These are phyloP conservation scores for Siniperca undulata DNA, from an alignment of 2,797 vertebrate genomes.

Conservation along the genomic window DNA sequence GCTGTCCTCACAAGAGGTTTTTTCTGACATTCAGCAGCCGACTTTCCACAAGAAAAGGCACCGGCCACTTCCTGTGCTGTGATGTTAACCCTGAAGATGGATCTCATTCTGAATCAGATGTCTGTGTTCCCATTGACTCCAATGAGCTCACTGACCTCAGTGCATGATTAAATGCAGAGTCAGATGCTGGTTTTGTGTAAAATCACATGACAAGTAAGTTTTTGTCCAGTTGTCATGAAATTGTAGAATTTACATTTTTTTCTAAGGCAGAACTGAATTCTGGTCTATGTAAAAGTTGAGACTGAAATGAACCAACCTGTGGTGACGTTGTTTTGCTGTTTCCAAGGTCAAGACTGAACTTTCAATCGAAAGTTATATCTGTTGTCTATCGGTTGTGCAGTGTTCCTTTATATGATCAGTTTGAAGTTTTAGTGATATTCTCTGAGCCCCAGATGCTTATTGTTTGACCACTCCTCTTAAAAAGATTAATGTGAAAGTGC, in stretches of 20 bases:
- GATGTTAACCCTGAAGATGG: too few relatives aligned
- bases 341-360: not conserved
- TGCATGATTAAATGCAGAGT: too few relatives aligned
- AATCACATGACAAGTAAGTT: too few relatives aligned
- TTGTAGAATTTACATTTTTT: too few relatives aligned
- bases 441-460: not conserved
- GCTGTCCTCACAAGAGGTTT: not conserved
- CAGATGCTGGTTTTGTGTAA: too few relatives aligned
- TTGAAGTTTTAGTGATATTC: not conserved
- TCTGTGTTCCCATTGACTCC: too few relatives aligned
- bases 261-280: not conserved
- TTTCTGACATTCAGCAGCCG: too few relatives aligned
- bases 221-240: too few relatives aligned
- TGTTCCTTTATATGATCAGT: not conserved
- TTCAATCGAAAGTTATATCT: not conserved
- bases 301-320: not conserved
- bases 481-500: not conserved
- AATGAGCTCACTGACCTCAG: too few relatives aligned
- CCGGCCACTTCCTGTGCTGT: too few relatives aligned
- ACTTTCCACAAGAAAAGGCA: too few relatives aligned
- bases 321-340: not conserved
- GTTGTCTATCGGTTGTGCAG: not conserved
- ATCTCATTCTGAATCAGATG: too few relatives aligned
- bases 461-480: not conserved
- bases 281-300: not conserved